These are phyloP conservation scores for Tragelaphus scriptus DNA, from an alignment of 2,113 vertebrate genomes.

Conservation along the genomic window DNA sequence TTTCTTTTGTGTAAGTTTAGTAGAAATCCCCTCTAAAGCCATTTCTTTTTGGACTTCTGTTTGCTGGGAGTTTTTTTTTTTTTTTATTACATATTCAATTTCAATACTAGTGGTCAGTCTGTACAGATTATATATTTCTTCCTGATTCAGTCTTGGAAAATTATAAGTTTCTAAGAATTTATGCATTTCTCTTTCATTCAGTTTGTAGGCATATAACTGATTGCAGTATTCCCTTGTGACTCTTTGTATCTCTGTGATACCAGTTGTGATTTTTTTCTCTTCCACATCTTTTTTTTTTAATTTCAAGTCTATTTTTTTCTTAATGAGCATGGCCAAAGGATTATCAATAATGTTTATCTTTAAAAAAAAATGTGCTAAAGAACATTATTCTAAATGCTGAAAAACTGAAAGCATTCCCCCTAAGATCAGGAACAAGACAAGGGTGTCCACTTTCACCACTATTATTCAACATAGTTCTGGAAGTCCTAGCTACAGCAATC, in stretches of 20 bases:
- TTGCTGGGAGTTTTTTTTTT: not conserved
- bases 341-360: not conserved
- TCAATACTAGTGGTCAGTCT: not conserved
- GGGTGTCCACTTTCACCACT: too few species aligned
- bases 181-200: not conserved
- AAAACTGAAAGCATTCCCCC: too few species aligned
- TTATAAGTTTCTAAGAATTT: not conserved
- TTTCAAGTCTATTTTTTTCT: not conserved
- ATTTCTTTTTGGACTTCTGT: not conserved
- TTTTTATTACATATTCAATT: not conserved
- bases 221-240: not conserved
- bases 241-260: not conserved
- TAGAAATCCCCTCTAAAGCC: not conserved
- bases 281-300: not conserved
- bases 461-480: too few species aligned
- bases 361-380: not conserved
- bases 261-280: not conserved
- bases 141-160: not conserved
- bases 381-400: not conserved
- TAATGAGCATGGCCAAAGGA: not conserved
- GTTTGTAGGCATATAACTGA: not conserved
- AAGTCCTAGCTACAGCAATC: too few species aligned
- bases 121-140: not conserved
- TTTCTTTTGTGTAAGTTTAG: not conserved
- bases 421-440: too few species aligned